Base-by-base conservation (phyloP, 2,797 vertebrate species). In the Esox lucius region DNA sequence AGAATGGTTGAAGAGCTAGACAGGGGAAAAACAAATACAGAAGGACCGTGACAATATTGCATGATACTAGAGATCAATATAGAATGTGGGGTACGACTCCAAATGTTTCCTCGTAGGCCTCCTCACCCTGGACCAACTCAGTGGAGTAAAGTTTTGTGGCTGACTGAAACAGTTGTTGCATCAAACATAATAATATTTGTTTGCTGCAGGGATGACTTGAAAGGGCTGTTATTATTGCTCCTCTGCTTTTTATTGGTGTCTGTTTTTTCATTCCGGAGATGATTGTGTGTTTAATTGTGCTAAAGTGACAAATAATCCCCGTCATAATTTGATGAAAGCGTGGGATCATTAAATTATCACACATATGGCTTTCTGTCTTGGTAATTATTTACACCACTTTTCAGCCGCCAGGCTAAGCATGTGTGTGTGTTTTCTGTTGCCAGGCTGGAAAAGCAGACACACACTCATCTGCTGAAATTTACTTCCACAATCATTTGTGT, bases 241-340 rank as follows among this genome's bases (percentile, higher is more conserved):
- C 91, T 88, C 89, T 91, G 92, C 88, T 92, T 87, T 90, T 79
- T 71, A 70, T 59, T 66, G 35, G 35, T 46, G 22, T 91, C 89
- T 90, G 90, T 86, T 84, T 87, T 83, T 86, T 24, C 11, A 49
- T 24, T 46, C 13, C 42, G 51, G 49, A 70, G 87, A 87, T 90
- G 91, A 92, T 92, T 93, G 86, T 92, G 86, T 91, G 84, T 92
- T 93, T 94, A 94, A 94, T 94, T 94, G 92, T 90, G 91, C 91
- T 89, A 85, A 93, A 90, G 91, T 93, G 92, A 93, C 92, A 92
- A 89, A 92, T 93, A 93, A 93, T 89, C 87, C 88, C 86, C 76
- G 82, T 89, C 92, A 90, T 84, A 91, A 92, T 93, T 92, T 92
- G 92, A 94, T 94, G 92, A 92, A 93, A 94, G 91, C 85, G 87